A percentile compares a stretch with the other conserved stretches of the same genome.
Conservation (phyloP, 1,140 invertebrate species). For the Calosoma granatense region DNA sequence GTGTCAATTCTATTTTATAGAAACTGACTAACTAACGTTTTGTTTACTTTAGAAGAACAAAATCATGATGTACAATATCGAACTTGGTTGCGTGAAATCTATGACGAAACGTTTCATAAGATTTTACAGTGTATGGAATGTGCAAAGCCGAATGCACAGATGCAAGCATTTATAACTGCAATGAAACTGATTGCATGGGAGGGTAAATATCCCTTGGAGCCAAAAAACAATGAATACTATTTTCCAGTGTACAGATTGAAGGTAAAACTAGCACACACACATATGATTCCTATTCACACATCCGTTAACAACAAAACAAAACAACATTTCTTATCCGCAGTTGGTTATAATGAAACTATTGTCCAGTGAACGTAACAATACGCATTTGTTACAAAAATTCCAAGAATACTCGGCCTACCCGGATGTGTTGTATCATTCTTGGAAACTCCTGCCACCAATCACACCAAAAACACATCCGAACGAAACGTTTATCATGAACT, state of each 20-base stretch:
- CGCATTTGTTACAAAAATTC: conserved; percentile 44
- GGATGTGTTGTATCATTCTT: conserved; percentile 50
- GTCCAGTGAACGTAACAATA: conserved; percentile 39
- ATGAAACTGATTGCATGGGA: conserved; percentile 55
- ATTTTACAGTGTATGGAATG: conserved; percentile 41
- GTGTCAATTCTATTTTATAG: background rate
- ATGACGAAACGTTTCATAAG: conserved; percentile 46
- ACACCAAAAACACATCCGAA: conserved; percentile 45
- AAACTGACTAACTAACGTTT: conserved; percentile 15
- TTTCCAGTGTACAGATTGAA: conserved; percentile 50
- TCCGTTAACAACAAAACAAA: background rate
- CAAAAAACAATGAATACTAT: conserved; percentile 37
- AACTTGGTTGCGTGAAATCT: conserved; percentile 48
- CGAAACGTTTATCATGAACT: conserved; percentile 56
- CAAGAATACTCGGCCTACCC: conserved; percentile 50
- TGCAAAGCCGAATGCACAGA: conserved; percentile 39
- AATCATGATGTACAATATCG: conserved; percentile 35
- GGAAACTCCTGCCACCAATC: conserved; percentile 44
- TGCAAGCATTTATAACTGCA: conserved; percentile 53
- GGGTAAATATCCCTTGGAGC: conserved; percentile 49
- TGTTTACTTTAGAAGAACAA: conserved; percentile 11
- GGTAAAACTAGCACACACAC: conserved; percentile 24
- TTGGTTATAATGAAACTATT: conserved; percentile 45
- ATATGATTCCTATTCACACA: background rate
- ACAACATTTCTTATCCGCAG: too few species aligned